phyloP scores from a whole-genome alignment of 53 echinoderm and acorn worm species.

The Patiria pectinifera region DNA sequence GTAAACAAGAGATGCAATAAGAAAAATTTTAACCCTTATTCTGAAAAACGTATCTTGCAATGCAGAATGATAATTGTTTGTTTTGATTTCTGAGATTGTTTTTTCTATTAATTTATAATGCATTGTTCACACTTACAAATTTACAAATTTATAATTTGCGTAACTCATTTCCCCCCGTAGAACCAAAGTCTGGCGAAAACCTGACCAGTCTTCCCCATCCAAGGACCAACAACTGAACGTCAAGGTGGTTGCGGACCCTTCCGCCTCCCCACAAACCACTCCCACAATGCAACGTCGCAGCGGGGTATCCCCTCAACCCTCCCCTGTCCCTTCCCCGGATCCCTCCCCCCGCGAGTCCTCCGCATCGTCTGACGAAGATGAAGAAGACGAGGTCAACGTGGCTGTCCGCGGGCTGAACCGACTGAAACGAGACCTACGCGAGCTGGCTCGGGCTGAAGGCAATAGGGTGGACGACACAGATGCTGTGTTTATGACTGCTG shows the following conservation, averaged over 20 bases:
- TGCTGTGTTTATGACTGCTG: slow-evolving; percentile 93
- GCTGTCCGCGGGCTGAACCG: slow-evolving; percentile 78
- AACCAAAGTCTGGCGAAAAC: slow-evolving; percentile 70
- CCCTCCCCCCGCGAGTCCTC: slow-evolving; percentile 78
- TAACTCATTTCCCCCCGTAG: slow-evolving; percentile 40
- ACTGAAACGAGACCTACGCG: slow-evolving; percentile 80
- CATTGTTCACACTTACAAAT: background rate
- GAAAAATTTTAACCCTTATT: too few relatives aligned
- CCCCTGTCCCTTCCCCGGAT: slow-evolving; percentile 70
- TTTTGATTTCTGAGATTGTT: too few relatives aligned
- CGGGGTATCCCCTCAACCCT: slow-evolving; percentile 68
- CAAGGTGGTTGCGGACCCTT: slow-evolving; percentile 33
- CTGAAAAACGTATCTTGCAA: too few relatives aligned
- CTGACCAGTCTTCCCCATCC: slow-evolving; percentile 71
- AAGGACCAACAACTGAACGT: slow-evolving; percentile 64
- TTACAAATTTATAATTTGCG: background rate
- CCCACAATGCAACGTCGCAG: slow-evolving; percentile 59
- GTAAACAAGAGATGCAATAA: too few relatives aligned
- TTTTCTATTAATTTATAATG: background rate
- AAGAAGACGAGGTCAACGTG: slow-evolving; percentile 74
- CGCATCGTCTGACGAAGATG: slow-evolving; percentile 76
- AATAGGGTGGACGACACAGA: slow-evolving; percentile 82
- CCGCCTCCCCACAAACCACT: slow-evolving; percentile 55
- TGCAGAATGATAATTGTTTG: too few relatives aligned
- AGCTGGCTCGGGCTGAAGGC: slow-evolving; percentile 71